Base-by-base conservation (phyloP, 2,888 invertebrate species). In the Girardia tigrina region DNA sequence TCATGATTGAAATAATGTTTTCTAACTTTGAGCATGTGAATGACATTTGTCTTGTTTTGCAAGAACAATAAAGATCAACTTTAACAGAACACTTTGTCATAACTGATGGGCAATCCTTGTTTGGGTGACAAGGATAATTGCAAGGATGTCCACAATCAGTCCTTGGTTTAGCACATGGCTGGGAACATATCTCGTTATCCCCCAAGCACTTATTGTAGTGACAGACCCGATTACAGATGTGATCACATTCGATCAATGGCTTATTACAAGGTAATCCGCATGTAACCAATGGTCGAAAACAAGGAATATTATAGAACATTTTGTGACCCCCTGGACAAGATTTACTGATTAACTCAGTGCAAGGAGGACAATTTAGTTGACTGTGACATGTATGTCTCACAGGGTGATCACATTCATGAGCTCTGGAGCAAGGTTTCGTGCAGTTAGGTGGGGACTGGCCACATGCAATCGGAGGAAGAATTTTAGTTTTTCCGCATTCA, bases 391-490 rank as follows among this genome's bases (percentile, higher is more conserved):
- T 88, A 85, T 93, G 94, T 80, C 89, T 88, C 1, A 90, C 90
- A 76, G 88, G 87, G 86, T 95, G 95, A 1, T 87, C 87, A 85
- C 95, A 95, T 0, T 88, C 79, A 79, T 94, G 90, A 28, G 84
- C 82, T 71, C 91, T 87, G 0, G 88, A 87, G 84, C 95, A 97
- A 0, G 89, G 89, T 23, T 88, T 87, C 70, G 85, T 85, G 85
- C 97, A 97, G 1, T 87, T 84, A 0, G 95, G 95, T 1, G 90
- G 89, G 77, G 89, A 88, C 0, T 92, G 90, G 23, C 95, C 95
- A 84, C 97, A 97, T 0, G 91, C 89, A 73, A 97, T 89, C 0
- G 97, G 97, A 0, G 97, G 95, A 82, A 90, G 89, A 75, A 91
- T 85, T 29, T 93, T 90, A 79, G 90, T 88, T 0, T 88, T 87